These are phyloP conservation scores for Amphipoea oculea DNA, from an alignment of 2,888 invertebrate genomes.

Conservation along the genomic window DNA sequence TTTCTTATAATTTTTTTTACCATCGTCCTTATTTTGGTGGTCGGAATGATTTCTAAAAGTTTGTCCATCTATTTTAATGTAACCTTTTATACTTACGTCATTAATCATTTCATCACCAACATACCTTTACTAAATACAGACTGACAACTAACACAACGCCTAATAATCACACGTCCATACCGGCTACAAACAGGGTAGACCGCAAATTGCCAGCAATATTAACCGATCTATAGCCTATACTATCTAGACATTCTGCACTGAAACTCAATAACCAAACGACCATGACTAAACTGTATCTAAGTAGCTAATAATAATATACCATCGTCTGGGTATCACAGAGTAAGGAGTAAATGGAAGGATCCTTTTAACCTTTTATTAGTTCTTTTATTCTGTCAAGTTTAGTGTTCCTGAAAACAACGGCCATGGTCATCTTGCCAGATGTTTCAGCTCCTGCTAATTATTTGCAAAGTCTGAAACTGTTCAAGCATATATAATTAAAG, in stretches of 20 bases:
- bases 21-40: no score
- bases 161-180: conserved; percentile 46
- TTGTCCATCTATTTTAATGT: no score
- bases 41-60: no score
- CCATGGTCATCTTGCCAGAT: background rate
- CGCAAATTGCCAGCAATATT: conserved; percentile 58
- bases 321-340: conserved; percentile 34
- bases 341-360: conserved; percentile 14
- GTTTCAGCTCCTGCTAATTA: background rate
- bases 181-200: conserved; percentile 34
- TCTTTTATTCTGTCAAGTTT: background rate
- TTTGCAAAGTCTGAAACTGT: background rate
- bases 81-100: no score
- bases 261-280: conserved; percentile 67
- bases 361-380: background rate
- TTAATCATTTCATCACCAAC: background rate
- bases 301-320: conserved; percentile 63
- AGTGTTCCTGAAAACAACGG: no score
- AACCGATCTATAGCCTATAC: conserved; percentile 33
- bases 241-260: conserved; percentile 49
- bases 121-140: background rate
- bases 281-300: conserved; percentile 65
- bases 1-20: no score
- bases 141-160: background rate
- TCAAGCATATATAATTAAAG: background rate